phyloP scores from a whole-genome alignment of 1,140 invertebrate species.

The Scaptodrosophila lebanonensis region DNA sequence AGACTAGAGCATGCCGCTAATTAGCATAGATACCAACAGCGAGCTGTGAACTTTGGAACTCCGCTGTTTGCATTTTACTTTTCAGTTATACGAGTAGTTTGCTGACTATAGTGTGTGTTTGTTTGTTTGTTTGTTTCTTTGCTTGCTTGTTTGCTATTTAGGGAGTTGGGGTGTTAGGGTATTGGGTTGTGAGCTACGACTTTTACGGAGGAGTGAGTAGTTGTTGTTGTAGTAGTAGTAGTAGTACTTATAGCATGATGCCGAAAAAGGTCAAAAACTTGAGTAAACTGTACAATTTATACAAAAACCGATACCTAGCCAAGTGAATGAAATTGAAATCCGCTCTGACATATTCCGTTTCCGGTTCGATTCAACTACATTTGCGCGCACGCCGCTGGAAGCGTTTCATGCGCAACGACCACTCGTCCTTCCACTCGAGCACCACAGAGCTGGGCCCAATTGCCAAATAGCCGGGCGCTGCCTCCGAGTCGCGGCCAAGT shows the following conservation, averaged over 20 bases:
- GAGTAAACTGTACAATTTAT: slow-evolving; percentile 78
- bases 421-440: slow-evolving; percentile 95
- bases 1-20: no score
- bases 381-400: slow-evolving; percentile 87
- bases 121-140: no score
- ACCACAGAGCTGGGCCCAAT: slow-evolving; percentile 92
- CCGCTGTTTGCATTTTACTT: no score
- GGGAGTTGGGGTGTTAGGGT: neutral
- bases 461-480: slow-evolving; percentile 84
- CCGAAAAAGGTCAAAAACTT: slow-evolving; percentile 77
- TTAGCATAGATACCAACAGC: no score
- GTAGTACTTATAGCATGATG: slow-evolving; percentile 72
- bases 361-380: slow-evolving; percentile 79
- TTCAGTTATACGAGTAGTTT: no score
- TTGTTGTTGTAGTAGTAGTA: neutral
- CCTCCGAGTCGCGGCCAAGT: slow-evolving; percentile 88
- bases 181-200: slow-evolving; percentile 1
- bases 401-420: slow-evolving; percentile 93
- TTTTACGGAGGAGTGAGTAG: slow-evolving; percentile 6
- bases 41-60: no score
- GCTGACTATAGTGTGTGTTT: no score
- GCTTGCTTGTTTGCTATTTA: no score
- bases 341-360: slow-evolving; percentile 77
- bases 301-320: slow-evolving; percentile 77
- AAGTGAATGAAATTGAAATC: slow-evolving; percentile 77